These are phyloP conservation scores for Stegastes partitus DNA, from an alignment of 2,113 vertebrate genomes.

Conservation along the genomic window DNA sequence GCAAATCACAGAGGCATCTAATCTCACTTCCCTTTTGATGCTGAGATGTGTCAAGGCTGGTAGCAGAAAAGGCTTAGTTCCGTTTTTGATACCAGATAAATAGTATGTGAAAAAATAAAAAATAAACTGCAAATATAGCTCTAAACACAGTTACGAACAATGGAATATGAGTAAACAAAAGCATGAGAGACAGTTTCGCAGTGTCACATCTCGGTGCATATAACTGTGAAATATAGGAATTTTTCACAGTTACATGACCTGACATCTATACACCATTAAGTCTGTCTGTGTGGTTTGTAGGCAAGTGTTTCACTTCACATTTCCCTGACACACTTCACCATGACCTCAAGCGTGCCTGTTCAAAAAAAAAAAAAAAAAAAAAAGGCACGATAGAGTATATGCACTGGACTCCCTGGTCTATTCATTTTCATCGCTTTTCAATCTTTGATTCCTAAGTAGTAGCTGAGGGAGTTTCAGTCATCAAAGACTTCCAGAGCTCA, in stretches of 20 bases:
- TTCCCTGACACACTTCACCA: constrained; percentile 43
- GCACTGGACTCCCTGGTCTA: background rate
- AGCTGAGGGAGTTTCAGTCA: background rate
- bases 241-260: background rate
- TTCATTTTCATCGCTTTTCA: constrained; percentile 13
- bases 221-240: constrained; percentile 23
- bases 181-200: background rate
- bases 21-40: constrained; percentile 81
- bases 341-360: constrained; percentile 1
- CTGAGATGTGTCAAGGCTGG: constrained; percentile 41
- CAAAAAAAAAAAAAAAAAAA: constrained; percentile 24
- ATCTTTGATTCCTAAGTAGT: constrained; percentile 13
- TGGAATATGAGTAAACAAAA: constrained; percentile 25
- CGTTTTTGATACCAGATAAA: constrained; percentile 52
- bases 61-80: constrained; percentile 52
- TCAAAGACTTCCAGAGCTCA: constrained; percentile 25
- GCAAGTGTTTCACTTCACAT: constrained; percentile 71
- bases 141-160: constrained; percentile 6
- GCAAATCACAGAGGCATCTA: constrained; percentile 57
- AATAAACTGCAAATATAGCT: background rate
- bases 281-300: constrained; percentile 22
- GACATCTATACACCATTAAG: background rate
- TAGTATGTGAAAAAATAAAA: constrained; percentile 17
- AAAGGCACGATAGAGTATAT: background rate
- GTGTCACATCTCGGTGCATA: background rate